Evolutionary conservation across 2,888 invertebrate species (phyloP), one percentile per base, ranked within the genome.

Genomic region (Lochmaea capreae): DNA sequence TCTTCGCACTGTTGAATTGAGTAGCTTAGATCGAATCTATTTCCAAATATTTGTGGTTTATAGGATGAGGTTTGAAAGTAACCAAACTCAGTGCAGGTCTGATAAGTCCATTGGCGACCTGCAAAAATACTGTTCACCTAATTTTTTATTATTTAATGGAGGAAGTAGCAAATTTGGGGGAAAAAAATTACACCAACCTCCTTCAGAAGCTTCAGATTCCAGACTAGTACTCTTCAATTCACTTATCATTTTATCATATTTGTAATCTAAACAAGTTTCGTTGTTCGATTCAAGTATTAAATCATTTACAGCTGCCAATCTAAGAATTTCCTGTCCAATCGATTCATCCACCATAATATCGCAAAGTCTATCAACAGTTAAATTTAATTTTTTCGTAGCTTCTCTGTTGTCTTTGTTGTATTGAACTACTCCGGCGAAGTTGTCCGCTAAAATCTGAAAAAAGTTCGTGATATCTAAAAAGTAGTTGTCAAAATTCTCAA

Each of bases 21-120:
- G 86, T 94, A 97, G 72, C 93, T 90, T 0, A 94, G 86, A 0
- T 93, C 91, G 79, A 97, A 96, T 43, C 90, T 87, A 82, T 93
- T 89, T 0, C 96, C 95, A 84, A 97, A 97, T 59, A 86, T 79
- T 87, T 90, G 88, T 2, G 89, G 87, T 73, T 89, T 88, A 4
- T 89, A 90, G 0, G 92, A 91, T 0, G 97, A 96, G 0, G 96
- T 95, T 88, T 98, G 98, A 87, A 93, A 98, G 87, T 95, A 98
- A 39, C 97, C 98, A 85, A 98, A 98, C 86, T 98, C 98, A 0
- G 95, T 96, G 85, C 98, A 98, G 0, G 97, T 97, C 87, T 98
- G 98, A 86, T 97, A 98, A 74, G 91, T 93, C 98, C 98, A 98
- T 83, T 95, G 95, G 0, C 97, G 93, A 79, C 89, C 93, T 93